Evolutionary conservation across 2,888 invertebrate genomes (phyloP), one percentile per base, ranked within the genome.

Genomic region (Nycteola revayana): DNA sequence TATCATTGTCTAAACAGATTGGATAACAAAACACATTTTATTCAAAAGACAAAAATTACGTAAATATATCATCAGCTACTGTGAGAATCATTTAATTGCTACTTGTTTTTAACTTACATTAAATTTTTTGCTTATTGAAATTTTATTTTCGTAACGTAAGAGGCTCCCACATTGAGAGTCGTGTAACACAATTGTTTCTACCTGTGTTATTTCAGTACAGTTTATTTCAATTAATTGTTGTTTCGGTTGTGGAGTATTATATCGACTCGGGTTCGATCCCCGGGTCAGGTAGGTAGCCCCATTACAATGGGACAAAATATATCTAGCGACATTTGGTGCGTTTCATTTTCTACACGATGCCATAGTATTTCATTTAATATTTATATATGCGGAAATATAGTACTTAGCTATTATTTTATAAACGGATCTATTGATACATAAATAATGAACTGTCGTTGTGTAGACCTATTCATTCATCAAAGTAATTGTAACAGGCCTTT

Each of bases 1-100:
- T 71, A 76, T 80, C 82, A 86, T 87, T 86, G 86, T 86, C 77
- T 84, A 80, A 72, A 69, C 59, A 60, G 71, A 78, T 86, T 87
- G 85, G 75, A 84, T 86, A 86, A 86, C 81, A 74, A 67, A 53
- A 72, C 57, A 68, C 81, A 84, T 81, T 80, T n/a, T 80, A 79
- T 78, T 77, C 72, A 65, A 66, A 76, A 75, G 63, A 63, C 51
- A 63, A 60, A 60, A 62, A 69, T 86, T 84, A 84, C 75, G 77
- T 83, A 85, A 84, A 79, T 45, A 64, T 62, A 32, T 57, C 49
- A 64, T 66, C 65, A 58, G 59, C 54, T 49, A 57, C 68, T 78
- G 79, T 82, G 84, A 78, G 82, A 84, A 85, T 72, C 48, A 63
- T 61, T 60, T 83, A 81, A 85, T 81, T 82, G 60, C 68, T 59